Evolutionary conservation across 2,888 invertebrate species (phyloP), one percentile per base, ranked within the genome.

Genomic region (Spilosoma lubricipeda): DNA sequence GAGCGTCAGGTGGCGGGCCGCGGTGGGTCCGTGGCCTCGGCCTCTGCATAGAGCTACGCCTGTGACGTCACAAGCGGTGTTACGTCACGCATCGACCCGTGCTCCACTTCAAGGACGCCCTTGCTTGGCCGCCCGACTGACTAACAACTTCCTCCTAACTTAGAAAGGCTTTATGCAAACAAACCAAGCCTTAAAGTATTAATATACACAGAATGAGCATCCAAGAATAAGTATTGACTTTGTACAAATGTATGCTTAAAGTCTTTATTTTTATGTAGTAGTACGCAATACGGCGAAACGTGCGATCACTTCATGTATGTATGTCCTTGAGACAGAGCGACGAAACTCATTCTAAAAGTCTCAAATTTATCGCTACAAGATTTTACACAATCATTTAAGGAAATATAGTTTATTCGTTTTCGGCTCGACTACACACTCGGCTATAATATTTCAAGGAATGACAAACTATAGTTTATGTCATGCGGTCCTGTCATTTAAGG

Each of bases 11-110:
- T 82, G 87, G 85, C 75, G 70, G 52, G 69, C 77, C 79, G 81
- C 77, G 79, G 74, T 73, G 80, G 82, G 75, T 84, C 78, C 79
- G 85, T 87, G 92, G 87, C 91, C 90, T 89, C 92, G 90, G 91
- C 90, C 91, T 90, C 91, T 86, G 89, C 84, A 90, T 89, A 91
- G 90, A 90, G 76, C 90, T 86, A 79, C 86, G 90, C 93, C 91
- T 87, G 92, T 95, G 95, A 95, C 95, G 95, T 94, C 93, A 93
- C 91, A 77, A 78, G 85, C 82, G 78, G 78, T 77, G 85, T 92
- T 89, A 94, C 95, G 95, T 94, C 95, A 94, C 89, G 73, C 90
- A 95, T 95, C 95, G 95, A 95, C 89, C 91, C 90, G 92, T 90
- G 90, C 89, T 87, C 89, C 85, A 86, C 76, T 91, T 94, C 95